Conservation (phyloP, 2,113 vertebrate genomes). For the Menura novaehollandiae region DNA sequence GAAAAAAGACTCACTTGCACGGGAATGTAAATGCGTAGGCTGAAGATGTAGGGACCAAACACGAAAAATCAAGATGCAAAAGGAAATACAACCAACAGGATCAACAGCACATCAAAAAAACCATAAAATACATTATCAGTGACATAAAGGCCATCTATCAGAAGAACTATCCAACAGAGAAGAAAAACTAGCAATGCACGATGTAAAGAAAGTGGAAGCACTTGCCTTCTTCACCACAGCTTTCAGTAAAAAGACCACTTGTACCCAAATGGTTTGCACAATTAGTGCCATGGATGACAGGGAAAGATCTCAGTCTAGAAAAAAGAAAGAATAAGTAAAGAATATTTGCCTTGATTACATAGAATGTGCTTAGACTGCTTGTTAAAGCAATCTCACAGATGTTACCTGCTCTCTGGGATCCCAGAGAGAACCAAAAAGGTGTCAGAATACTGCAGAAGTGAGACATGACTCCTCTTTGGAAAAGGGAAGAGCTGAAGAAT, state of each 20-base stretch:
- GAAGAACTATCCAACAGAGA: background rate
- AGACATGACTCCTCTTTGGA: background rate
- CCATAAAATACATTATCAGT: background rate
- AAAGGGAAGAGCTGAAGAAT: background rate
- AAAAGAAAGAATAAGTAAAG: background rate
- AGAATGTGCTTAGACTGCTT: background rate
- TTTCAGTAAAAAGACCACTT: background rate
- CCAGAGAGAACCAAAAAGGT: background rate
- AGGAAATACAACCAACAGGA: background rate
- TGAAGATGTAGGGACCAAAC: background rate
- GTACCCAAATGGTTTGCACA: background rate
- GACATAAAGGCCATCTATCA: background rate
- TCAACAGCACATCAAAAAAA: background rate
- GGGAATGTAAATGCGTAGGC: background rate
- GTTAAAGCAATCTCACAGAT: background rate
- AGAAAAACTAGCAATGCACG: background rate
- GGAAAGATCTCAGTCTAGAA: background rate
- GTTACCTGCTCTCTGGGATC: background rate
- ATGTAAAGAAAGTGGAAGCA: background rate
- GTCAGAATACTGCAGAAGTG: background rate
- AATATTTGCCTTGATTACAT: background rate
- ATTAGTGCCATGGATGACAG: background rate
- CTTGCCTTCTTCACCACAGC: background rate
- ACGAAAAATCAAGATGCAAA: background rate
- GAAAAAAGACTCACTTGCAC: background rate